Conservation (phyloP, 2,888 invertebrate species). For the Scaptomyza caliginosa region DNA sequence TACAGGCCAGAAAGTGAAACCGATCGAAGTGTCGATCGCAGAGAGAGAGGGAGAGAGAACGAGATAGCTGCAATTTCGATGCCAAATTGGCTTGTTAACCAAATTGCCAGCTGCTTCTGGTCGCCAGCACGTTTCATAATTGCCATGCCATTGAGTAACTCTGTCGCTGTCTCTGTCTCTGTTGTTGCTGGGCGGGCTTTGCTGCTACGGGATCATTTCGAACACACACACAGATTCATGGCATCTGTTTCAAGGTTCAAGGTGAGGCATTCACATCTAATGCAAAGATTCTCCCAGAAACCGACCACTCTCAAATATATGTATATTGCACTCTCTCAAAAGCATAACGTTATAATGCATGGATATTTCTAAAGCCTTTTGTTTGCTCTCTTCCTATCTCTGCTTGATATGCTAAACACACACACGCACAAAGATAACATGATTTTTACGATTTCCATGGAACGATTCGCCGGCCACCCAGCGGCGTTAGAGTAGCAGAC, state of each 20-base stretch:
- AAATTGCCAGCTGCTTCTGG: constrained; percentile 65
- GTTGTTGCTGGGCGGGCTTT: constrained; percentile 60
- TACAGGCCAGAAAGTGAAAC: constrained; percentile 78
- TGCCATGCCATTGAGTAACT: constrained; percentile 61
- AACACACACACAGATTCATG: constrained; percentile 14
- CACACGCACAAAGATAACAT: constrained; percentile 24
- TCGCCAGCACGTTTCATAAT: constrained; percentile 75
- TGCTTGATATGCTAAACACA: constrained; percentile 9
- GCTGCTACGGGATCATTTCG: constrained; percentile 13
- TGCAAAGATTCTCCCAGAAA: constrained; percentile 34
- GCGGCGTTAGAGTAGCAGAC: background rate
- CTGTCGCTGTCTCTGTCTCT: background rate
- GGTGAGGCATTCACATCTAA: constrained; percentile 69
- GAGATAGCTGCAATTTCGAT: constrained; percentile 43
- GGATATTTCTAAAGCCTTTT: no score
- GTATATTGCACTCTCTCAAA: background rate
- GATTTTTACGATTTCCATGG: constrained; percentile 56
- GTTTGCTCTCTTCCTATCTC: background rate
- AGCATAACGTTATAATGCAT: background rate
- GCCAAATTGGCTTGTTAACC: constrained; percentile 77
- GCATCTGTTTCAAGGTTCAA: constrained; percentile 60
- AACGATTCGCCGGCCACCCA: constrained; percentile 44
- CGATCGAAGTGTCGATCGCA: constrained; percentile 33
- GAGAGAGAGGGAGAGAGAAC: constrained; percentile 29
- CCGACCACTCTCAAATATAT: constrained; percentile 9